Evolutionary conservation across 2,888 invertebrate genomes (phyloP), one percentile per base, ranked within the genome.

Genomic region (Apodemia zela): DNA sequence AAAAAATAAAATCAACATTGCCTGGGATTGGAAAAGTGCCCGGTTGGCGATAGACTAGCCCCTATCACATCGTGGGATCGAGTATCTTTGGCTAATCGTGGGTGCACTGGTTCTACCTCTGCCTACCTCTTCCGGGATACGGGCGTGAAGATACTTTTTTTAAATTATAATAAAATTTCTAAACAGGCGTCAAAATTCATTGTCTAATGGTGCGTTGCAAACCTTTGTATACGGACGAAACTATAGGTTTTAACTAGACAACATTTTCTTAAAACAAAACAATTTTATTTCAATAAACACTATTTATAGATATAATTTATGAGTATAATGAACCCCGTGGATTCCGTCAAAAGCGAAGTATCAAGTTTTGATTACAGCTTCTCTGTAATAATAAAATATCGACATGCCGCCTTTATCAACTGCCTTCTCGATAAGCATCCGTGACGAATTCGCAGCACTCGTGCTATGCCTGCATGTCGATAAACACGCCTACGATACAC

Each of bases 391-490:
- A 87, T 87, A 87, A 88, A 86, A 87, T 80, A 85, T 88, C 84
- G 84, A 82, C 85, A 83, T 73, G 81, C 84, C 81, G 85, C 82
- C 81, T 89, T 87, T 89, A 90, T 89, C 89, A 86, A 79, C 77
- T 84, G 87, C 83, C 80, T 83, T 75, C 79, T 81, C 87, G 90
- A 90, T 90, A 91, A 90, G 84, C 86, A 87, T 83, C 89, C 89
- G 89, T 89, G 89, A 90, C 90, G 89, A 89, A 90, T 90, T 89
- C 78, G 84, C 89, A 85, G 82, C 87, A 85, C 82, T 84, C 82
- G 71, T 68, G 77, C 77, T 79, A 77, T 75, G 73, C 76, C 71
- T 71, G 77, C 71, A 74, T 74, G 74, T 71, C 71, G 65, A 69
- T 68, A 73, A 68, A 74, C 65, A 72, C 61, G 72, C 71, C 66